Evolutionary conservation across 2,797 vertebrate genomes (phyloP).

Genomic region (Eurystomus glaucurus): DNA sequence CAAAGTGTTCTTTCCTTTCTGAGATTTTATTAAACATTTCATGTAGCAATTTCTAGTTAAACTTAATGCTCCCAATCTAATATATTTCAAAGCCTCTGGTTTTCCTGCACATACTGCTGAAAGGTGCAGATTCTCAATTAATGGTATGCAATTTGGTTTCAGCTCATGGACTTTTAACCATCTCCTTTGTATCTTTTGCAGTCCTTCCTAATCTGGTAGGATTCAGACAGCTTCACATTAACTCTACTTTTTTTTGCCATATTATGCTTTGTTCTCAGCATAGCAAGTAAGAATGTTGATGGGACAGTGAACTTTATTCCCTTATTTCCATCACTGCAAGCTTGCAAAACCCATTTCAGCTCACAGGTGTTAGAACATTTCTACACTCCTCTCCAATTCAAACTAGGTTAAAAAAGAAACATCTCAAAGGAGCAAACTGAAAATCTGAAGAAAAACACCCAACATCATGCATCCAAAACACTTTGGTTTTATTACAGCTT

Average conservation of each 20-base stretch:
- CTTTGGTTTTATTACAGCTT: constrained; percentile 23
- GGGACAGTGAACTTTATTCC: not conserved
- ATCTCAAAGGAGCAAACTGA: not conserved
- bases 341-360: not conserved
- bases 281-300: not conserved
- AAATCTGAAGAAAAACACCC: not conserved
- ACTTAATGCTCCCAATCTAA: not conserved
- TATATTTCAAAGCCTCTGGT: not conserved
- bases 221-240: not conserved
- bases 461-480: not conserved
- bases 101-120: not conserved
- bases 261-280: not conserved
- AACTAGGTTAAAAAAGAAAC: not conserved
- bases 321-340: not conserved
- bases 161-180: not conserved
- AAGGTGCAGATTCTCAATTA: not conserved
- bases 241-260: not conserved
- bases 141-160: not conserved
- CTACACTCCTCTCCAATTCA: not conserved
- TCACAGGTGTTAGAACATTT: not conserved
- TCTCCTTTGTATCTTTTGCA: not conserved
- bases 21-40: not conserved
- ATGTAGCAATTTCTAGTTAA: not conserved
- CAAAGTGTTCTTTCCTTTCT: not conserved
- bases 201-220: not conserved